A percentile compares a stretch with the other conserved stretches of the same genome.
phyloP scores from a whole-genome alignment of 2,888 invertebrate species.

The Trypoxylon attenuatum region DNA sequence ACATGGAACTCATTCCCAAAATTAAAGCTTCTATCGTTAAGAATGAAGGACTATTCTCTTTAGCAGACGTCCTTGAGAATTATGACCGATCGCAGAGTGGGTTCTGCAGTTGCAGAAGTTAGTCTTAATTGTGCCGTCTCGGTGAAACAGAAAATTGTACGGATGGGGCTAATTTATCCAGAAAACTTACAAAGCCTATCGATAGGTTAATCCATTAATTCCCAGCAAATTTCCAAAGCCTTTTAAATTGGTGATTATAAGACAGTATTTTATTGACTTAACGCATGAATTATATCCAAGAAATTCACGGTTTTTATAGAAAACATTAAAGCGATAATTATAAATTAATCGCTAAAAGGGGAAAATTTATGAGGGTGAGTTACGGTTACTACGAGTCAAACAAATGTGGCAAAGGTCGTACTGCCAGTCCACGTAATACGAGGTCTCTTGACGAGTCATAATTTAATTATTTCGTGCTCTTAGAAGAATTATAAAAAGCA shows the following conservation, averaged over 20 bases:
- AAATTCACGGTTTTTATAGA: constrained; percentile 43
- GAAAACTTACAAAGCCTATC: not conserved
- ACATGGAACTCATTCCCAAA: constrained; percentile 10
- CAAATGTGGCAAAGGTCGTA: constrained; percentile 43
- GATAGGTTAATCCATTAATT: not conserved
- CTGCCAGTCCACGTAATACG: no score
- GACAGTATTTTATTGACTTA: constrained; percentile 42
- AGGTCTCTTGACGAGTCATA: no score
- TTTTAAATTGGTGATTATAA: no score
- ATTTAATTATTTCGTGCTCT: no score
- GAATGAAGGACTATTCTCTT: not conserved
- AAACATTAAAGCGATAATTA: constrained; percentile 53
- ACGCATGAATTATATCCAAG: constrained; percentile 50
- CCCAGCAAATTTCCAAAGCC: no score
- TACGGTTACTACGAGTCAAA: constrained; percentile 37
- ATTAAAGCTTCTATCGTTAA: not conserved
- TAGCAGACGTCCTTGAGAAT: not conserved
- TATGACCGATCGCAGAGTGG: not conserved
- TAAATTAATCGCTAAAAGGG: constrained; percentile 49
- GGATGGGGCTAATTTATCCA: not conserved
- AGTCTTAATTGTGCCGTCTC: no score
- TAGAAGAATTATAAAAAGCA: no score
- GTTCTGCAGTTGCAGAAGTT: no score
- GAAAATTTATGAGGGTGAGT: constrained; percentile 47
- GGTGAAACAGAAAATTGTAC: not conserved